phyloP scores from a whole-genome alignment of 2,113 vertebrate genomes.

The Hiodon alosoides region DNA sequence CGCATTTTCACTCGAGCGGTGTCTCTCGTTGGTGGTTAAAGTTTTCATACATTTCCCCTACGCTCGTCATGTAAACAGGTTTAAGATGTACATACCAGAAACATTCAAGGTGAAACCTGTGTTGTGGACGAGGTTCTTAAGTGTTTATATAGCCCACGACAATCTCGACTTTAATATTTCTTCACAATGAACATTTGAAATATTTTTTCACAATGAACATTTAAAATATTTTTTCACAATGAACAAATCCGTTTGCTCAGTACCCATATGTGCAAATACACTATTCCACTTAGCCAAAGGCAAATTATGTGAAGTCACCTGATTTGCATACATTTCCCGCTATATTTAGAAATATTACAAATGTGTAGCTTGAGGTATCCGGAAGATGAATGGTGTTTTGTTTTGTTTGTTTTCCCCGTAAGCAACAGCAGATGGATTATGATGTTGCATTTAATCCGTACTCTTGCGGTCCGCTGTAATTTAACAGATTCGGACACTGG shows the following conservation, averaged over 20 bases:
- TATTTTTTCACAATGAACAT: background rate
- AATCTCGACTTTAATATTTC: background rate
- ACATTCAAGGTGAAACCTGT: no score
- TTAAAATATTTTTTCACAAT: background rate
- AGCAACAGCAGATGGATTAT: background rate
- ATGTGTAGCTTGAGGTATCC: background rate
- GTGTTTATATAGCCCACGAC: no score
- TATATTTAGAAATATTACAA: conserved; percentile 13
- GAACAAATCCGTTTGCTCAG: background rate
- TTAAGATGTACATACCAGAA: no score
- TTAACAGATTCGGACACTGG: no score
- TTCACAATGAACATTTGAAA: background rate
- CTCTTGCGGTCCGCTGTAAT: background rate
- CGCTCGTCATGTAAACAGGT: background rate
- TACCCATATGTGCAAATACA: background rate
- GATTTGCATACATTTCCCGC: background rate
- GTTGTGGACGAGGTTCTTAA: no score
- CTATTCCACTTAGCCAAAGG: background rate
- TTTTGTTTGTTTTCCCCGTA: background rate
- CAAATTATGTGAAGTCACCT: no score
- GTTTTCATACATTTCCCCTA: background rate
- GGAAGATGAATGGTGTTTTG: conserved; percentile 7
- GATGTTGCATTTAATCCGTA: background rate
- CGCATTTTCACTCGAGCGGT: no score
- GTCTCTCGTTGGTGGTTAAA: background rate